Conservation (phyloP, 2,888 invertebrate species). For the Aromia moschata region DNA sequence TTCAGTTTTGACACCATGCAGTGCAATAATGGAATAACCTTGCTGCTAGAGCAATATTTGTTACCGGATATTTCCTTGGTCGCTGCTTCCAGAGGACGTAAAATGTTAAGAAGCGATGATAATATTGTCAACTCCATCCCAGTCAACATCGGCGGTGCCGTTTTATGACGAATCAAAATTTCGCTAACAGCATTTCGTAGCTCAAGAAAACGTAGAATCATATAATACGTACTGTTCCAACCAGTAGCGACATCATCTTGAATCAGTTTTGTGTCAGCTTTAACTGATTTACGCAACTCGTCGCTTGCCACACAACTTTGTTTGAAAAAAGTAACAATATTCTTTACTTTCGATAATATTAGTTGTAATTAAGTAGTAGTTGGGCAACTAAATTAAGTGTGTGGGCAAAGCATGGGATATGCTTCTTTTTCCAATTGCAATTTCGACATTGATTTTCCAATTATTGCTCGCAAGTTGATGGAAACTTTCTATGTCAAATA, state of each 20-base stretch:
- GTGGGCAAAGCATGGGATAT: conserved; percentile 42
- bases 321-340: conserved; percentile 26
- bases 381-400: conserved; percentile 33
- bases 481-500: too few relatives aligned
- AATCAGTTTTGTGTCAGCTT: conserved; percentile 12
- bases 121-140: not conserved
- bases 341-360: conserved; percentile 17
- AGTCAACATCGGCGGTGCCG: conserved; percentile 16
- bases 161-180: conserved; percentile 26
- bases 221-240: conserved; percentile 33
- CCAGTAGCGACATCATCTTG: conserved; percentile 20
- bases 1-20: not conserved
- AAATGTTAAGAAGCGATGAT: conserved; percentile 1
- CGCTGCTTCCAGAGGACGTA: conserved; percentile 13
- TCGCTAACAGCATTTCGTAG: conserved; percentile 30
- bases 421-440: conserved; percentile 30
- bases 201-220: conserved; percentile 36
- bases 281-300: conserved; percentile 17
- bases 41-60: conserved; percentile 13
- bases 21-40: conserved; percentile 17
- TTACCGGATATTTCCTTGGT: conserved; percentile 26
- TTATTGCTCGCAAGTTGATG: too few relatives aligned
- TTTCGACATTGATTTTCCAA: too few relatives aligned
- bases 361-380: too few relatives aligned
- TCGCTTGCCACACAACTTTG: conserved; percentile 29